Evolutionary conservation across 2,888 invertebrate species (phyloP).

Genomic region (Diarsia rubi): DNA sequence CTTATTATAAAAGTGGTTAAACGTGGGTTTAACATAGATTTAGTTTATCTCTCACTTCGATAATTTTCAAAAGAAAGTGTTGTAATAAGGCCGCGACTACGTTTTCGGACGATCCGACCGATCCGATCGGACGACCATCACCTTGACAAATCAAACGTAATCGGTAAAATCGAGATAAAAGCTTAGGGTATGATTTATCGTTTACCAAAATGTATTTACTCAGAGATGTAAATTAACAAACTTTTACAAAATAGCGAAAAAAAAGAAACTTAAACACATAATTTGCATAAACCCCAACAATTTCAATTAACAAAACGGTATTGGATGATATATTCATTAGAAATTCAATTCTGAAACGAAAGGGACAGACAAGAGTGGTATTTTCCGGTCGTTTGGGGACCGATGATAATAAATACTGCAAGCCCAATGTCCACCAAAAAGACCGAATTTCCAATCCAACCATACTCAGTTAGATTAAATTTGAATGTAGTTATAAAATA

Average conservation of each 20-base stretch:
- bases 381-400: constrained; percentile 66
- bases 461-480: constrained; percentile 85
- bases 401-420: constrained; percentile 69
- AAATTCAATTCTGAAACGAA: constrained; percentile 40
- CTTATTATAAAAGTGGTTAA: too few species aligned
- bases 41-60: too few species aligned
- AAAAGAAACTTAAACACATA: not conserved
- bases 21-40: too few species aligned
- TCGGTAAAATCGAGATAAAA: not conserved
- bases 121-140: too few species aligned
- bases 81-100: too few species aligned
- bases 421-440: constrained; percentile 71
- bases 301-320: constrained; percentile 42
- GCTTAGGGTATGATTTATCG: not conserved
- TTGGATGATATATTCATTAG: constrained; percentile 40
- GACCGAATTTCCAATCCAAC: constrained; percentile 79
- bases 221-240: not conserved
- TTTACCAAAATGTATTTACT: constrained; percentile 2
- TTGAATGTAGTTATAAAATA: constrained; percentile 81
- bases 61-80: too few species aligned
- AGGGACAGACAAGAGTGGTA: constrained; percentile 62
- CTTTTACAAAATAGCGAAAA: not conserved
- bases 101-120: too few species aligned
- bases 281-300: constrained; percentile 32
- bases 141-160: not conserved